Evolutionary conservation across 2,888 invertebrate genomes (phyloP).

Genomic region (Ichneumoninae sp.): DNA sequence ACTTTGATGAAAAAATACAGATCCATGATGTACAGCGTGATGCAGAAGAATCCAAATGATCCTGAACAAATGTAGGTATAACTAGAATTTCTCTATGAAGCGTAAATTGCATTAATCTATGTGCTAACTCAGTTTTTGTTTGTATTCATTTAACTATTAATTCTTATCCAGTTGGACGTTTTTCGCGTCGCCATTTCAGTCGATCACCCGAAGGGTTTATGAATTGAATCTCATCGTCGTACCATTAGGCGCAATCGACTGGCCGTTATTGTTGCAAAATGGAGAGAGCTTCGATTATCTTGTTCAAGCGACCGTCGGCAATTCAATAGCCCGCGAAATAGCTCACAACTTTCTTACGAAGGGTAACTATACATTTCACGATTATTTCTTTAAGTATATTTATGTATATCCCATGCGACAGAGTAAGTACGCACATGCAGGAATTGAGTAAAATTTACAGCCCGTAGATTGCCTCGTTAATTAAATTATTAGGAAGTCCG

Average conservation of each 20-base stretch:
- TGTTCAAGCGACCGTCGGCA: slow-evolving; percentile 75
- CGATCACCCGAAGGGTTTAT: slow-evolving; percentile 70
- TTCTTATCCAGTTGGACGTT: slow-evolving; percentile 73
- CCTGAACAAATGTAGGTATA: slow-evolving; percentile 73
- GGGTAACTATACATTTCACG: slow-evolving; percentile 69
- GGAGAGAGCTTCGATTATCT: slow-evolving; percentile 69
- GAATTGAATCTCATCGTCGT: slow-evolving; percentile 72
- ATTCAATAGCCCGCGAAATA: slow-evolving; percentile 76
- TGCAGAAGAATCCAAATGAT: slow-evolving; percentile 65
- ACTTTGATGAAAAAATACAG: slow-evolving; percentile 72
- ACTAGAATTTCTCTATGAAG: slow-evolving; percentile 35
- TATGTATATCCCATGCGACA: slow-evolving; percentile 1
- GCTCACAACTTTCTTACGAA: slow-evolving; percentile 76
- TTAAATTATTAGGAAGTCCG: slow-evolving; percentile 26
- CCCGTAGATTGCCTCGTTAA: neutral
- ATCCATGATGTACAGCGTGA: slow-evolving; percentile 70
- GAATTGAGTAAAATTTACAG: slow-evolving; percentile 26
- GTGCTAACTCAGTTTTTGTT: slow-evolving; percentile 20
- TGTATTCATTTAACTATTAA: slow-evolving; percentile 7
- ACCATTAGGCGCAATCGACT: slow-evolving; percentile 76
- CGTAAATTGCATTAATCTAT: slow-evolving; percentile 32
- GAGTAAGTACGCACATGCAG: slow-evolving; percentile 46
- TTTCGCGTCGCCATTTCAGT: slow-evolving; percentile 74
- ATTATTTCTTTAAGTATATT: slow-evolving; percentile 15
- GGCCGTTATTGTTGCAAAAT: slow-evolving; percentile 61